Evolutionary conservation across 2,797 vertebrate genomes (phyloP).

Genomic region (Mus spretus): DNA sequence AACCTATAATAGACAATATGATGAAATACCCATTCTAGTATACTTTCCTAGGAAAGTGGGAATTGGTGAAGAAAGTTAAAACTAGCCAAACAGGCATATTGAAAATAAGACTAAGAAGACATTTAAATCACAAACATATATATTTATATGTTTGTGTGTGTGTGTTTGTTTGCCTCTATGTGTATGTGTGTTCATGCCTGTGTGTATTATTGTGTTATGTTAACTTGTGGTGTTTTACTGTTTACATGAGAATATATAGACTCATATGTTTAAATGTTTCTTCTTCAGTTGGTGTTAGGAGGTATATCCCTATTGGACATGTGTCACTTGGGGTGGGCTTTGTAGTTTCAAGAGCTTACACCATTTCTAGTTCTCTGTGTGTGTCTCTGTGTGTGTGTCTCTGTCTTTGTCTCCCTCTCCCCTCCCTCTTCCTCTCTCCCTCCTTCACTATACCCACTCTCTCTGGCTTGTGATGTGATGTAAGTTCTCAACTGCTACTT

Average conservation of each 20-base stretch:
- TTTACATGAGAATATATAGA: neutral
- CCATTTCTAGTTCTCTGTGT: neutral
- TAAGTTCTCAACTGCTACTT: neutral
- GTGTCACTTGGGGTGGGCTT: neutral
- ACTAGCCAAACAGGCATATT: neutral
- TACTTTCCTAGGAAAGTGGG: neutral
- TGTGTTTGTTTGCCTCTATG: too few relatives aligned
- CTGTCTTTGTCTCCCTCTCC: neutral
- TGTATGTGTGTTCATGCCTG: too few relatives aligned
- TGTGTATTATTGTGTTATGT: neutral
- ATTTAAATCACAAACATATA: conserved; percentile 26
- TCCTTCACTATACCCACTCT: neutral
- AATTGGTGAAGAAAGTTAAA: neutral
- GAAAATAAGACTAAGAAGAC: conserved; percentile 45
- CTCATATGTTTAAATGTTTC: neutral
- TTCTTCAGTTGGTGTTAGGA: neutral
- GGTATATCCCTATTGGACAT: neutral
- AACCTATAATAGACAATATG: neutral
- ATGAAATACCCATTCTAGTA: neutral
- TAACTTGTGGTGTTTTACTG: neutral
- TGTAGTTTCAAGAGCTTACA: neutral
- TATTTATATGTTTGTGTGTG: too few relatives aligned
- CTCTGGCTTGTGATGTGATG: neutral
- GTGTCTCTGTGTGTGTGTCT: neutral
- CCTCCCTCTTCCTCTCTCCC: neutral